phyloP scores from a whole-genome alignment of 2,888 invertebrate species.

The Drosophila nigricruria region DNA sequence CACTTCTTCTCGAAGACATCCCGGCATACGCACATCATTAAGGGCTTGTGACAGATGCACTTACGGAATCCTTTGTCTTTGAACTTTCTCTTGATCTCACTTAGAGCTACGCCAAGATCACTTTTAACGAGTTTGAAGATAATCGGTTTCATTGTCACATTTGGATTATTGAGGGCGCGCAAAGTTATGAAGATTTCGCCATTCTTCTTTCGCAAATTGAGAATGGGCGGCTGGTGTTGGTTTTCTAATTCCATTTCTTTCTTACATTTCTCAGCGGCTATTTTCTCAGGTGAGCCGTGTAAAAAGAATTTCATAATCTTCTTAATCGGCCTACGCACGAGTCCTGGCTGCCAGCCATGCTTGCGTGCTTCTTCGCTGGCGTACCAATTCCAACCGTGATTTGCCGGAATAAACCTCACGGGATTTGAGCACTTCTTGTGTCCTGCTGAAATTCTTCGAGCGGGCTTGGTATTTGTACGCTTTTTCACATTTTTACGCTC shows the following conservation, averaged over 20 bases:
- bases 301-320: slow-evolving; percentile 83
- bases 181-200: slow-evolving; percentile 89
- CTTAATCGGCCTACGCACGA: slow-evolving; percentile 81
- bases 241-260: slow-evolving; percentile 68
- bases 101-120: slow-evolving; percentile 85
- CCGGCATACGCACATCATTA: slow-evolving; percentile 78
- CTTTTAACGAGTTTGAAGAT: slow-evolving; percentile 89
- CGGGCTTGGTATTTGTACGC: not conserved
- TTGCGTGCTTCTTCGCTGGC: slow-evolving; percentile 58
- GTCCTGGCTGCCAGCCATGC: slow-evolving; percentile 83
- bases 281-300: slow-evolving; percentile 73
- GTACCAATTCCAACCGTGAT: slow-evolving; percentile 90
- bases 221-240: slow-evolving; percentile 86
- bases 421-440: slow-evolving; percentile 85
- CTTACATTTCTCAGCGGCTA: slow-evolving; percentile 58
- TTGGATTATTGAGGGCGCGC: slow-evolving; percentile 88
- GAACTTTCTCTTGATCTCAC: slow-evolving; percentile 86
- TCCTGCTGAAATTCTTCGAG: not conserved
- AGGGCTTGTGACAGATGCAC: slow-evolving; percentile 86
- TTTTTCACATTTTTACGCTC: not conserved
- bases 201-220: slow-evolving; percentile 88
- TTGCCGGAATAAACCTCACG: slow-evolving; percentile 86
- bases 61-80: slow-evolving; percentile 87
- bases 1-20: slow-evolving; percentile 84
- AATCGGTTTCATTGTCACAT: slow-evolving; percentile 89